Conservation (phyloP, 2,797 vertebrate genomes). For the Danio kyathit region DNA sequence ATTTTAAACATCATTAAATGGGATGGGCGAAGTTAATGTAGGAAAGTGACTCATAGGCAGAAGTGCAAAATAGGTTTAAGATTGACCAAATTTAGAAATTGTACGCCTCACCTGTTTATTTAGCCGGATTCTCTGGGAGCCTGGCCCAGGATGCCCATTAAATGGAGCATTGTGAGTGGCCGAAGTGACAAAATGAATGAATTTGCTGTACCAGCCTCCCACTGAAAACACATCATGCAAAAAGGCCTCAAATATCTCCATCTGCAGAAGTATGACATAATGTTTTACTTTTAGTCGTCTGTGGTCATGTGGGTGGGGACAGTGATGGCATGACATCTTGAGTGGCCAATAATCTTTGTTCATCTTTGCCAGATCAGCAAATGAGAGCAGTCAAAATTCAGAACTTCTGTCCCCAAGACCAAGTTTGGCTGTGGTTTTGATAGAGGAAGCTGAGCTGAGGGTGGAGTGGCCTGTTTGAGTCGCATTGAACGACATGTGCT, state of each 20-base stretch:
- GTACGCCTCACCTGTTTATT: slow-evolving; percentile 56
- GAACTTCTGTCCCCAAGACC: slow-evolving; percentile 45
- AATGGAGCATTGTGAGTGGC: slow-evolving; percentile 60
- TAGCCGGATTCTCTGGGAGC: slow-evolving; percentile 50
- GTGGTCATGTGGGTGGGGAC: slow-evolving; percentile 64
- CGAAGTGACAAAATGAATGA: slow-evolving; percentile 69
- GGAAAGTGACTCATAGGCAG: slow-evolving; percentile 46
- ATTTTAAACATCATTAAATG: slow-evolving; percentile 3
- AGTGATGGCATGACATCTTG: slow-evolving; percentile 74
- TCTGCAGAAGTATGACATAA: slow-evolving; percentile 70
- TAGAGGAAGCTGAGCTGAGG: slow-evolving; percentile 41
- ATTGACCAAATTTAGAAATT: slow-evolving; percentile 52
- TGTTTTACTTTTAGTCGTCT: slow-evolving; percentile 66
- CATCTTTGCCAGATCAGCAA: slow-evolving; percentile 37
- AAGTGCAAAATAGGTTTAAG: slow-evolving; percentile 47
- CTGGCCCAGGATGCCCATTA: slow-evolving; percentile 54
- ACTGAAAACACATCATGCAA: slow-evolving; percentile 68
- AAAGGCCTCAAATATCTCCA: slow-evolving; percentile 69
- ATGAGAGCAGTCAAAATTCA: not conserved
- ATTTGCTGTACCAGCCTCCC: slow-evolving; percentile 61
- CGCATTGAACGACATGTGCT: slow-evolving; percentile 6
- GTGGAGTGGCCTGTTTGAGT: slow-evolving; percentile 29
- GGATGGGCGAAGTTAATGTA: slow-evolving; percentile 15
- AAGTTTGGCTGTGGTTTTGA: slow-evolving; percentile 51
- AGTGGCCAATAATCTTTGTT: slow-evolving; percentile 66